Conservation (phyloP, 2,888 invertebrate genomes). For the Pomacea canaliculata region DNA sequence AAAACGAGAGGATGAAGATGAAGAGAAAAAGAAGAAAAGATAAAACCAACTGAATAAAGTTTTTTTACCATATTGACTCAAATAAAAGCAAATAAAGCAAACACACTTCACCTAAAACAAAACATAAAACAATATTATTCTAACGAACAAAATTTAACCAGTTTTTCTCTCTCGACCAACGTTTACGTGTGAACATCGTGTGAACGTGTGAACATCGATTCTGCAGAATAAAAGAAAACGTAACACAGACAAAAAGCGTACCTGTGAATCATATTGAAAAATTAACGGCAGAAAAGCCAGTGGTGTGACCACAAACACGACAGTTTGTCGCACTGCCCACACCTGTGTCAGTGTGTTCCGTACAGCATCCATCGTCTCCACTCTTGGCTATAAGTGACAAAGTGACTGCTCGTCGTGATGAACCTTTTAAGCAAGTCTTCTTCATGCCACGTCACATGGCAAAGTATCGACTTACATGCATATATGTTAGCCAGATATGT, state of each 20-base stretch:
- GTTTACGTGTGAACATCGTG: background rate
- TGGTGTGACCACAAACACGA: background rate
- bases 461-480: too few species aligned
- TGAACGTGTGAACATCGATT: too few species aligned
- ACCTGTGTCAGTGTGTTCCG: background rate
- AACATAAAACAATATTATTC: background rate
- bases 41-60: background rate
- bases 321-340: background rate
- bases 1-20: background rate
- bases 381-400: too few species aligned
- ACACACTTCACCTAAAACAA: background rate
- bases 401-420: too few species aligned
- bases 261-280: background rate
- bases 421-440: too few species aligned
- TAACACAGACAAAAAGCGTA: background rate
- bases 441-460: too few species aligned
- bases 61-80: too few species aligned
- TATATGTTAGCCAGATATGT: too few species aligned
- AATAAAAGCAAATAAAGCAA: background rate
- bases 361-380: too few species aligned
- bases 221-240: too few species aligned
- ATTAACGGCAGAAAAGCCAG: background rate
- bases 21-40: background rate
- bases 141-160: background rate
- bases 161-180: slow-evolving; percentile 5